These are phyloP conservation scores for Calonectris borealis DNA, from an alignment of 2,113 vertebrate genomes.

Conservation along the genomic window DNA sequence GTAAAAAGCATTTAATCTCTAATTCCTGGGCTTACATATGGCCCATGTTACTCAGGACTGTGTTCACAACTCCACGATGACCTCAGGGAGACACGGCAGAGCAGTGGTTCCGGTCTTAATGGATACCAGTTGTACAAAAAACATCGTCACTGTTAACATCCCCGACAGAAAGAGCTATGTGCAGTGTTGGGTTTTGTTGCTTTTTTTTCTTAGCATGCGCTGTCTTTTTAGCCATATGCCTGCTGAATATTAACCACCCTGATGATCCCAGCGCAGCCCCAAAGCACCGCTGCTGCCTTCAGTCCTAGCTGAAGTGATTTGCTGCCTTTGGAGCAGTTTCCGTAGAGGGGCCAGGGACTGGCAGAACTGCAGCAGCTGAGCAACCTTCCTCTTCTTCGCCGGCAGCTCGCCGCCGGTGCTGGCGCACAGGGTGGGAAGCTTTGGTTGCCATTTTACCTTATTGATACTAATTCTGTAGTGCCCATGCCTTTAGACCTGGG, in stretches of 20 bases:
- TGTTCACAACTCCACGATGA: not conserved
- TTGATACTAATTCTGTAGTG: not conserved
- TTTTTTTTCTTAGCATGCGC: not conserved
- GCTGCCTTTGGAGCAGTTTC: conserved; percentile 34
- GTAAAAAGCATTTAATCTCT: not conserved
- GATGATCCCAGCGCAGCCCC: conserved; percentile 17
- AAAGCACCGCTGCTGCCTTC: conserved; percentile 10
- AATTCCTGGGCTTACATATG: not conserved
- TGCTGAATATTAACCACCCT: conserved; percentile 54
- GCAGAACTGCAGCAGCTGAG: conserved; percentile 24
- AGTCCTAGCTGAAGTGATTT: not conserved
- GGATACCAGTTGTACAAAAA: not conserved
- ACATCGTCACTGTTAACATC: not conserved
- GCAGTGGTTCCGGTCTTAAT: not conserved
- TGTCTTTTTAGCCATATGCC: conserved; percentile 17
- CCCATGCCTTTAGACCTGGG: not conserved
- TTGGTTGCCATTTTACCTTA: not conserved
- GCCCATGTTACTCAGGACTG: not conserved
- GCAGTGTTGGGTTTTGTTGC: not conserved
- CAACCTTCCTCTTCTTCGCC: not conserved
- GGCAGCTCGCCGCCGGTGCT: conserved; percentile 7
- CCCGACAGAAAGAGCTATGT: not conserved
- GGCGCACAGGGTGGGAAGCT: not conserved
- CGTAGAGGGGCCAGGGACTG: conserved; percentile 10
- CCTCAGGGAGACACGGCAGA: not conserved